Evolutionary conservation across 2,797 vertebrate species (phyloP).

Genomic region (Lerista edwardsae): DNA sequence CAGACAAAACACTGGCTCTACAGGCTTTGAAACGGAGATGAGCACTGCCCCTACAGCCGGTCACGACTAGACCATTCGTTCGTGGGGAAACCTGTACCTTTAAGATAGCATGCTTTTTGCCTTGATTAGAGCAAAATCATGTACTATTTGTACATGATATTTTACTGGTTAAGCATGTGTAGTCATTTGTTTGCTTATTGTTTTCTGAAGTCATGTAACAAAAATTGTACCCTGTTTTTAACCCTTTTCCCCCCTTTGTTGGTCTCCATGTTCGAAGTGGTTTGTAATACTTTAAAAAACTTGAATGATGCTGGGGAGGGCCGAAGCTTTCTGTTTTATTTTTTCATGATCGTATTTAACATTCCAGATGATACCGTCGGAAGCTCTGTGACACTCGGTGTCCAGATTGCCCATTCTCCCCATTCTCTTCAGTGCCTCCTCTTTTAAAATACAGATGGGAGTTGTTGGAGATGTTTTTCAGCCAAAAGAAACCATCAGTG

Average conservation of each 20-base stretch:
- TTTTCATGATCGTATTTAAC: not conserved
- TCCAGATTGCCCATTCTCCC: slow-evolving; percentile 28
- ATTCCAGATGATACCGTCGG: slow-evolving; percentile 30
- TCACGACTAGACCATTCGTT: too few species aligned
- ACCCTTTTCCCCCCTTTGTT: not conserved
- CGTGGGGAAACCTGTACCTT: too few species aligned
- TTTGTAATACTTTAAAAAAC: not conserved
- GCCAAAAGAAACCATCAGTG: slow-evolving; percentile 13
- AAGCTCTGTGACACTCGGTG: not conserved
- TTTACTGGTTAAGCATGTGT: not conserved
- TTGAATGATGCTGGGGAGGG: not conserved
- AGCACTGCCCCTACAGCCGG: too few species aligned
- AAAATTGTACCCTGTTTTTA: not conserved
- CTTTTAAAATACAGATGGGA: slow-evolving; percentile 33
- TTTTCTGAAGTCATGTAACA: not conserved
- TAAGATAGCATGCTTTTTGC: not conserved
- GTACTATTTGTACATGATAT: not conserved
- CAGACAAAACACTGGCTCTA: too few species aligned
- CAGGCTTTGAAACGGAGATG: too few species aligned
- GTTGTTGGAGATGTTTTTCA: slow-evolving; percentile 21
- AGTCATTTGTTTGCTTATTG: not conserved
- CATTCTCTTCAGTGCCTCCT: fast-evolving
- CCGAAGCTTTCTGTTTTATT: not conserved
- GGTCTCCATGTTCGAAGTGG: not conserved
- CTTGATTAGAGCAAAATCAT: not conserved